These are phyloP conservation scores for Discoglossus pictus DNA, from an alignment of 2,797 vertebrate genomes.

Conservation along the genomic window DNA sequence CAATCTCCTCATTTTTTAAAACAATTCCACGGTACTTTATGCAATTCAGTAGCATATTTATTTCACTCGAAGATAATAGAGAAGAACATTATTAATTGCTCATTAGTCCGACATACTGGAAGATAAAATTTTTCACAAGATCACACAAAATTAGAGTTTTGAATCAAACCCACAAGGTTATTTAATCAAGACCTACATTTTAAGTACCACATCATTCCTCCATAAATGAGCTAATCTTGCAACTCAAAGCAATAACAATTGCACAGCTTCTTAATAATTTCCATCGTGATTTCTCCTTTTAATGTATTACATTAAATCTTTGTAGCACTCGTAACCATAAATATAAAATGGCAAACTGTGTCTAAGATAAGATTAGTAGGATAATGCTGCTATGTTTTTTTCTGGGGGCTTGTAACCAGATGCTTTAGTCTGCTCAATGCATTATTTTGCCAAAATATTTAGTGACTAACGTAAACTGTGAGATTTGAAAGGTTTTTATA, in stretches of 20 bases:
- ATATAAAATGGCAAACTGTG: conserved; percentile 39
- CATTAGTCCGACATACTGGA: too few relatives aligned
- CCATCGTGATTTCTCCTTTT: conserved; percentile 3
- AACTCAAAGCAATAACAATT: conserved; percentile 14
- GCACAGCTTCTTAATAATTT: conserved; percentile 5
- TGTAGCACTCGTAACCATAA: conserved; percentile 12
- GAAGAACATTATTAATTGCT: too few relatives aligned
- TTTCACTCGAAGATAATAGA: too few relatives aligned
- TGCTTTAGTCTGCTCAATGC: conserved; percentile 22
- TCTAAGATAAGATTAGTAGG: conserved; percentile 25
- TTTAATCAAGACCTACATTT: conserved; percentile 16
- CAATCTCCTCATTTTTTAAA: too few relatives aligned
- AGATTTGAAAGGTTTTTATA: conserved; percentile 43
- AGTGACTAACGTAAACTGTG: conserved; percentile 42
- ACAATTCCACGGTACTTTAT: too few relatives aligned
- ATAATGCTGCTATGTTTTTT: conserved; percentile 22
- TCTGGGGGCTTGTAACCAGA: conserved; percentile 32
- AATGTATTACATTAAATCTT: conserved; percentile 35
- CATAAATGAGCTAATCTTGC: conserved; percentile 12
- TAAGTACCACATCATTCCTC: conserved; percentile 1
- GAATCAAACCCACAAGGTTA: conserved; percentile 1
- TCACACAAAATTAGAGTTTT: neutral
- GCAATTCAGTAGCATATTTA: too few relatives aligned
- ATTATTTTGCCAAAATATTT: conserved; percentile 51
- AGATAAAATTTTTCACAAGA: neutral